Conservation (phyloP, 2,113 vertebrate genomes). For the Benthochromis sp. region DNA sequence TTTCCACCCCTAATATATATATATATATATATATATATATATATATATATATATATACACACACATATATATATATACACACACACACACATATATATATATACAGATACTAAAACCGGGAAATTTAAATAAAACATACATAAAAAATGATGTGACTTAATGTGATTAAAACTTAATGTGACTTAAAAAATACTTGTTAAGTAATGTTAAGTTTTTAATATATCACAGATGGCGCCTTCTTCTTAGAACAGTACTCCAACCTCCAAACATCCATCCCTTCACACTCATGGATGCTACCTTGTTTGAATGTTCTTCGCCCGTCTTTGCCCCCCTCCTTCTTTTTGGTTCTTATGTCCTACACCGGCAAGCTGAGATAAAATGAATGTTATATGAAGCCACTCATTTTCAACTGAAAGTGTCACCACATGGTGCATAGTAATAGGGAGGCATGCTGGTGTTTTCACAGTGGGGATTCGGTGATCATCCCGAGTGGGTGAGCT, state of each 20-base stretch:
- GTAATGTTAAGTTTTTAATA: background rate
- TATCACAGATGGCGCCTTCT: background rate
- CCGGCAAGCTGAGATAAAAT: background rate
- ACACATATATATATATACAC: too few relatives aligned
- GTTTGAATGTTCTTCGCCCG: background rate
- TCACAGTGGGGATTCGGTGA: background rate
- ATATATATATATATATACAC: too few relatives aligned
- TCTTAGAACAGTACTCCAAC: background rate
- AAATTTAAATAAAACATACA: background rate
- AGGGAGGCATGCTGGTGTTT: background rate
- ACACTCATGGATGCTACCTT: background rate
- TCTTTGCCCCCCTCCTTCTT: background rate
- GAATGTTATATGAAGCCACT: background rate
- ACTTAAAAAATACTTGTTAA: background rate
- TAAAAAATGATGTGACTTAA: background rate
- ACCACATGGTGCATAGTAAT: background rate
- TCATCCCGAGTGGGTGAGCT: background rate
- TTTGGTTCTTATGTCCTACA: slow-evolving; percentile 25
- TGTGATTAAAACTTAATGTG: background rate
- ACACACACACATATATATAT: too few relatives aligned
- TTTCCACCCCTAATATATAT: too few relatives aligned
- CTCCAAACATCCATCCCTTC: background rate
- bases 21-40: accelerated
- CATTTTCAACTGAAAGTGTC: background rate
- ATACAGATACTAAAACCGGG: background rate